phyloP scores from a whole-genome alignment of 2,888 invertebrate species.

The Cephus pygmeus region DNA sequence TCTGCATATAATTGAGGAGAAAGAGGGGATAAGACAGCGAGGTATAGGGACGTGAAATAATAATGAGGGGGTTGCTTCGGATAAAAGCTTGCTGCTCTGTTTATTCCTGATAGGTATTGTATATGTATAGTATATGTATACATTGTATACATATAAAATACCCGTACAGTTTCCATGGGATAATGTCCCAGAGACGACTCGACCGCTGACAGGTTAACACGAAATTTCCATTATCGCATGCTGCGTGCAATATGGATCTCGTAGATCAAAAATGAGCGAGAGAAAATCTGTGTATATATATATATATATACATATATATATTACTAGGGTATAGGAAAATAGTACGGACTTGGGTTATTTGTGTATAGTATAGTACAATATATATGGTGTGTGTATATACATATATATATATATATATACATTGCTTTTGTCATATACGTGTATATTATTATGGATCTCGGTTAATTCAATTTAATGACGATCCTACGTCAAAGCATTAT shows the following conservation, averaged over 20 bases:
- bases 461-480: no score
- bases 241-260: conserved; percentile 15
- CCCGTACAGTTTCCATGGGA: no score
- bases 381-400: no score
- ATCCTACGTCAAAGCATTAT: no score
- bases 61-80: neutral
- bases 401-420: no score
- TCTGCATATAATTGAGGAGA: neutral
- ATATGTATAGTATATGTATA: no score
- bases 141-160: no score
- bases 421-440: no score
- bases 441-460: no score
- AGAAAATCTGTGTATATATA: neutral
- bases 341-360: no score
- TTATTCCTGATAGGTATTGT: neutral
- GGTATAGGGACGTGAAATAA: neutral
- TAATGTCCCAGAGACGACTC: neutral
- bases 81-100: no score
- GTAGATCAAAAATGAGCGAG: neutral
- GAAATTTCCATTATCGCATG: conserved; percentile 45
- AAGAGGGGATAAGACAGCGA: neutral
- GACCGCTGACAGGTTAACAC: conserved; percentile 28
- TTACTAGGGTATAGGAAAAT: neutral
- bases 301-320: neutral
- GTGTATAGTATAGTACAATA: no score